Base-by-base conservation (phyloP, 2,888 invertebrate species). In the Argynnis bischoffii region DNA sequence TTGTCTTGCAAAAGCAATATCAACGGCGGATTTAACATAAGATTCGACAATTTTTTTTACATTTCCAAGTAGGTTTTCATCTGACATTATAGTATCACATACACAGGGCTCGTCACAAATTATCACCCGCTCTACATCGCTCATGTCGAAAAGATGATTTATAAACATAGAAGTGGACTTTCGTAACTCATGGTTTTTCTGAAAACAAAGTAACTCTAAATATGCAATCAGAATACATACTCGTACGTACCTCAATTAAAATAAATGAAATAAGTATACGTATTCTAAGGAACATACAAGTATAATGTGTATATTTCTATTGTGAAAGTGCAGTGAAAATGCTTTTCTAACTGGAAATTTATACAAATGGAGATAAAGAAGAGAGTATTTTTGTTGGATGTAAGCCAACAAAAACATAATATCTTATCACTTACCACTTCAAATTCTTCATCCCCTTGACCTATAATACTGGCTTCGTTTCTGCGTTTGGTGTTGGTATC, bases 371-470 rank as follows among this genome's bases (percentile, higher is more conserved):
- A 41, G 35, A 41, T 41, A 8, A 41, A 41, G 35, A 41, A 41
- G 35, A 41, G 11, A 41, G 1, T 41, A 41, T 41, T 11, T 41
- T 11, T 41, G 35, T 41, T 41, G 8, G 11, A 8, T 41, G 35
- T 41, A 2, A 46, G 50, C 60, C 50, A 64, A 64, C 26, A 41
- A 14, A 51, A 63, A 54, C 51, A 48, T 59, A 55, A 46, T 53
- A 55, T 63, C 54, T 67, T 55, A 57, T 66, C 56, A 74, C 78
- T 77, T 79, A 87, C 91, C 76, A 75, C 73, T 68, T 85, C 83
- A 63, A 78, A 69, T 66, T 85, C 87, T 78, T 87, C 87, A 72
- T 91, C 92, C n/a, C 91, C 92, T 81, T 90, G 90, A 13, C 90
- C 92, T 74, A 89, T 87, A 47, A 85, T 77, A 72, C 70, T 81